Base-by-base conservation (phyloP, 2,113 vertebrate species). In the Rissa tridactyla region DNA sequence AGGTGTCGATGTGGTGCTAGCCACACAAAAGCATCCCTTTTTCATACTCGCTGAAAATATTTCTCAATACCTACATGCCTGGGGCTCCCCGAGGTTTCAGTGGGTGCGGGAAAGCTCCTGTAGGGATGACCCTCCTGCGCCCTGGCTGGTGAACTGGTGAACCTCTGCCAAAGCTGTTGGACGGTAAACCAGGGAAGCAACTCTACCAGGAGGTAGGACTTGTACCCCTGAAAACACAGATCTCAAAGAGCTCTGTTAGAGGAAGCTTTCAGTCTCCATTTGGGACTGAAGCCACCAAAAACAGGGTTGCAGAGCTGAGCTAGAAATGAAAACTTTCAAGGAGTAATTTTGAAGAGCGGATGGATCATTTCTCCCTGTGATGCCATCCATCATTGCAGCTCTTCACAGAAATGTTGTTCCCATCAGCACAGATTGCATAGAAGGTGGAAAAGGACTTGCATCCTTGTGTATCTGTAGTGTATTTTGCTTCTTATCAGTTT, bases 351-450 rank as follows among this genome's bases (percentile, higher is more conserved):
- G 65, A 83, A 91, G 47, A 34, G 26, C 1, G 2, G 47, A 68
- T 3, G 1, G 69, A 68, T 76, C 15, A 21, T 91, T 82, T 46
- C 72, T 21, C 79, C 36, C 5, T 27, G 29, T 5, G 22, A 61
- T 76, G 57, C 51, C 18, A 72, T n/a, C 46, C 62, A 66, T 85
- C 58, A 38, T 1, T 62, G 61, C 1, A 2, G 49, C 46, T 91
- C 81, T 91, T 76, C 83, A 49, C 12, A 91, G 69, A 95, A 96
- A 62, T 51, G 34, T 42, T 87, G 15, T 76, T 90, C 40, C 47
- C 40, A 79, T 55, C 58, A 75, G 68, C 64, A 70, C 29, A 51
- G 26, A 55, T 64, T 52, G 36, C 34, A 34, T 20, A 82, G 78
- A 76, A 90, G 16, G 69, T 80, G 36, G 49, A 78, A 86, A 65